Conservation (phyloP, 2,797 vertebrate species). For the Silurus lanzhouensis region DNA sequence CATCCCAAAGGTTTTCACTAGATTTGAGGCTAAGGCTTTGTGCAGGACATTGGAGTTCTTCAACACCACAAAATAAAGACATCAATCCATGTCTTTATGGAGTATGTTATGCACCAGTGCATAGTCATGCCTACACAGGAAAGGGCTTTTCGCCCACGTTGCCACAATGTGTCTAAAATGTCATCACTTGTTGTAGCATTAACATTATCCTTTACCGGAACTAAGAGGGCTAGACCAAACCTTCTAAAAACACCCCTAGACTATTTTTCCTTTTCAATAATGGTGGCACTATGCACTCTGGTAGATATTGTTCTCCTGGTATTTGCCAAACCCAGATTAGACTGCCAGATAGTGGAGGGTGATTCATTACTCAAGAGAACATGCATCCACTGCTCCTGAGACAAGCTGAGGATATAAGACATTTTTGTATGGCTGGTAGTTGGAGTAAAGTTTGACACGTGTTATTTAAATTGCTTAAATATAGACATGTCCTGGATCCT, state of each 20-base stretch:
- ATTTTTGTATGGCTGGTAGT: not conserved
- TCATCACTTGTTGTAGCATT: not conserved
- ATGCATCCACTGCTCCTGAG: not conserved
- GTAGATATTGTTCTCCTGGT: not conserved
- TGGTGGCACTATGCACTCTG: not conserved
- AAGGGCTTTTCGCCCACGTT: not conserved
- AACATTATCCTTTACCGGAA: not conserved
- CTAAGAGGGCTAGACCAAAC: not conserved
- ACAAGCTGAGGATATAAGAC: not conserved
- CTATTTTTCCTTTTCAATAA: not conserved
- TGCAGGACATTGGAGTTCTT: not conserved
- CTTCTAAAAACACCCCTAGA: not conserved
- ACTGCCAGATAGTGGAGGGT: not conserved
- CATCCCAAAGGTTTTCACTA: not conserved
- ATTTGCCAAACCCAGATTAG: not conserved
- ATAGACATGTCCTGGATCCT: too few species aligned
- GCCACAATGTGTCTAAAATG: not conserved
- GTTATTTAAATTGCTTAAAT: too few species aligned
- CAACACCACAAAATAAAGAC: not conserved
- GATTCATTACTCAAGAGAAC: not conserved
- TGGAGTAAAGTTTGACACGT: too few species aligned
- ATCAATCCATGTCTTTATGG: too few species aligned
- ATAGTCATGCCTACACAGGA: not conserved
- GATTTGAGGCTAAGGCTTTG: not conserved
- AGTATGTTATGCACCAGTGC: not conserved